Evolutionary conservation across 1,140 invertebrate species (phyloP), one percentile per base, ranked within the genome.

Genomic region (Nixonia krombeini): DNA sequence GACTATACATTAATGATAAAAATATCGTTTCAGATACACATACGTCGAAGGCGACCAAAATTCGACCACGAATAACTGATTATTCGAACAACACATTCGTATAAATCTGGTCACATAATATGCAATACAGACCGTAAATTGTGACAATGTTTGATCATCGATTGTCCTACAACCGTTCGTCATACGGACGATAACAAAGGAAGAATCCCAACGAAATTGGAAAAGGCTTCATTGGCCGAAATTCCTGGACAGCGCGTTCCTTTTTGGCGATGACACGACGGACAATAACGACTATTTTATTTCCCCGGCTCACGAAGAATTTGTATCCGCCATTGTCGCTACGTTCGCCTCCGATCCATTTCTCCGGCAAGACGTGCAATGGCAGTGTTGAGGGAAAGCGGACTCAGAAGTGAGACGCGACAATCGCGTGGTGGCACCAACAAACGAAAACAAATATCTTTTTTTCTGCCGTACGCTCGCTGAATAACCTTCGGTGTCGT

Each of bases 391-490:
- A n/a, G n/a, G n/a, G n/a, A n/a, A 47, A 33, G 33, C 29, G 35
- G 41, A 49, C 45, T 50, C 53, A 52, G 29, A 46, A 40, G 52
- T 49, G 61, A 55, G 51, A 50, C 37, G 33, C 52, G 42, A 62
- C 59, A 64, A 59, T 56, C 49, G 51, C 52, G 18, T 55, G 49
- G 52, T 51, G 31, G 40, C 42, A 51, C 10, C 67, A 62, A 76
- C 65, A 76, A 70, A 47, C 50, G 76, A 69, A 75, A 78, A 78
- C 75, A 78, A 74, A 78, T 72, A 61, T 58, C 42, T 42, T 37
- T 40, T 26, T 52, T 42, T 28, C 46, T 45, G 12, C 12, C 12
- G 4, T 35, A 50, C 21, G 35, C 15, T 29, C 33, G 31, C 21
- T 10, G 44, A 37, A 47, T 31, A 28, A 8, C 3, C 9, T 31